phyloP scores from a whole-genome alignment of 2,113 vertebrate species.

The Bombycilla garrulus region DNA sequence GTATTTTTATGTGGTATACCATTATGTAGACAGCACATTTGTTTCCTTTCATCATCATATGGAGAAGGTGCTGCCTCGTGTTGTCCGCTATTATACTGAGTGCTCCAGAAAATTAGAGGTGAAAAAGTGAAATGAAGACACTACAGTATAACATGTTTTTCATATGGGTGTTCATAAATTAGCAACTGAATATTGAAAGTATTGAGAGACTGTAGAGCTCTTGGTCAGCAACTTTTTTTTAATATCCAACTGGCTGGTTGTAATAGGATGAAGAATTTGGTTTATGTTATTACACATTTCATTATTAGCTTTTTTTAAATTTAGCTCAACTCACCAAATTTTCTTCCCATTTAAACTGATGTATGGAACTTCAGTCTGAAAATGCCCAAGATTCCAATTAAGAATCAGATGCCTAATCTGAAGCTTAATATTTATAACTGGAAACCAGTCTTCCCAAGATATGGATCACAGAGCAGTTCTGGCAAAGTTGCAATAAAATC shows the following conservation, averaged over 20 bases:
- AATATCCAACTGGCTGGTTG: neutral
- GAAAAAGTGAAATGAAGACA: neutral
- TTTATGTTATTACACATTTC: neutral
- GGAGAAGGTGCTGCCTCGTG: accelerated
- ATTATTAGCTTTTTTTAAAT: neutral
- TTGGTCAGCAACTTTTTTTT: neutral
- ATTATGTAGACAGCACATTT: neutral
- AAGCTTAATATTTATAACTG: neutral
- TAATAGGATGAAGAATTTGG: neutral
- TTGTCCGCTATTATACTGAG: neutral
- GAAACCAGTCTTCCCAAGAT: neutral
- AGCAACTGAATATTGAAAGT: neutral
- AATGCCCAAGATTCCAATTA: neutral
- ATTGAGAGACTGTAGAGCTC: neutral
- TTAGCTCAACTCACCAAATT: neutral
- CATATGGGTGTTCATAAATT: accelerated
- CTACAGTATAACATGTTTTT: neutral
- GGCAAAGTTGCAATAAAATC: neutral
- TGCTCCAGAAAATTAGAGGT: neutral
- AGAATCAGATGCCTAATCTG: neutral
- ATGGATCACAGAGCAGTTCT: accelerated
- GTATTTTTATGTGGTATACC: neutral
- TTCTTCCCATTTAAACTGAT: neutral
- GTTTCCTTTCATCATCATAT: neutral
- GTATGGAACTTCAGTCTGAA: neutral